These are phyloP conservation scores for Aphidius ervi DNA, from an alignment of 1,140 invertebrate genomes.

Conservation along the genomic window DNA sequence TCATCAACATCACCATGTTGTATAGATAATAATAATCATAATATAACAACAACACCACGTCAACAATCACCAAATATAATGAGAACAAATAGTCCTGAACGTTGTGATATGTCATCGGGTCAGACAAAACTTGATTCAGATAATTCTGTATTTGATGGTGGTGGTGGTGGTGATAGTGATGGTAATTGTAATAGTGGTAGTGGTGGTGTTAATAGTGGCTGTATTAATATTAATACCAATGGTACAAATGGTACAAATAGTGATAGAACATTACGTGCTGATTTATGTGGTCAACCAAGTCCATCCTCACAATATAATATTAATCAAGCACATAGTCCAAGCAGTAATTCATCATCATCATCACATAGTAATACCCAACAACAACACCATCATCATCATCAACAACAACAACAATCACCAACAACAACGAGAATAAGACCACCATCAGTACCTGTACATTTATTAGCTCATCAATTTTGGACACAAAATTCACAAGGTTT, in stretches of 20 bases:
- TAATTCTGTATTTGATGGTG: conserved; percentile 56
- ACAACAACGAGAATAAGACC: conserved; percentile 44
- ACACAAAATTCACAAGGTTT: conserved; percentile 54
- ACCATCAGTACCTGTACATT: conserved; percentile 50
- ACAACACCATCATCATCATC: conserved; percentile 47
- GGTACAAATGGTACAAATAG: conserved; percentile 33
- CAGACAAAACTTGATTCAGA: conserved; percentile 53
- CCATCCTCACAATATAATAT: conserved; percentile 47
- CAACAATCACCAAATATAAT: conserved; percentile 26
- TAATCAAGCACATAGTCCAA: conserved; percentile 41
- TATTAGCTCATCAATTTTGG: conserved; percentile 51
- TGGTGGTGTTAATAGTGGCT: conserved; percentile 29
- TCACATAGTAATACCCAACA: conserved; percentile 35
- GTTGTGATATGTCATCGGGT: conserved; percentile 39
- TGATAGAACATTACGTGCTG: conserved; percentile 28
- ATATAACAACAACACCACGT: conserved; percentile 48
- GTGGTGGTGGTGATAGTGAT: conserved; percentile 41
- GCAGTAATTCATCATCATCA: conserved; percentile 37
- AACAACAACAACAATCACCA: conserved; percentile 44
- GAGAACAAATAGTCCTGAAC: conserved; percentile 45
- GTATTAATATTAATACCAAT: conserved; percentile 29
- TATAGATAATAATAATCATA: conserved; percentile 32
- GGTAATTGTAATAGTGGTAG: conserved; percentile 46
- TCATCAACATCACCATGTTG: conserved; percentile 43
- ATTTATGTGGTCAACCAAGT: conserved; percentile 31